Evolutionary conservation across 1,140 invertebrate genomes (phyloP).

Genomic region (Drosophila littoralis): DNA sequence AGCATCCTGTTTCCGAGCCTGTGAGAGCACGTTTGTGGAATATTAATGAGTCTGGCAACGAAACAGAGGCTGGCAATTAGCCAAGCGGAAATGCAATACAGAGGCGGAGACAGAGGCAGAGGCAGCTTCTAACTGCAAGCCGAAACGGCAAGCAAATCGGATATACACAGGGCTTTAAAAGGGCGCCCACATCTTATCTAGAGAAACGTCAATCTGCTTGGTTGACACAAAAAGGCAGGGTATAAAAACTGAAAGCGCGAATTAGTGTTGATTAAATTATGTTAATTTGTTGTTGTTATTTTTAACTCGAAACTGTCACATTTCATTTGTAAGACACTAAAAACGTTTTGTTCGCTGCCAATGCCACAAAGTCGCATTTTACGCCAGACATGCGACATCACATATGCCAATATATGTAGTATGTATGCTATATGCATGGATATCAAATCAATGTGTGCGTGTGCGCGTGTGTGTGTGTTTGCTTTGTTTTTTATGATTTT

Average conservation of each 20-base stretch:
- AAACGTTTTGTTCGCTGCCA: constrained; percentile 71
- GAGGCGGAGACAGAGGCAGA: background rate
- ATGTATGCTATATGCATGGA: constrained; percentile 14
- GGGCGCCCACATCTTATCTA: constrained; percentile 58
- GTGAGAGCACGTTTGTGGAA: constrained; percentile 30
- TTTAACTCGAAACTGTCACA: constrained; percentile 75
- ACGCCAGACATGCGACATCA: constrained; percentile 54
- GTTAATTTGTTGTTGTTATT: constrained; percentile 70
- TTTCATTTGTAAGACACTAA: constrained; percentile 78
- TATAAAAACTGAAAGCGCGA: constrained; percentile 60
- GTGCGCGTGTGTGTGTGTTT: constrained; percentile 4
- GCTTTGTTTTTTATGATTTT: constrained; percentile 65
- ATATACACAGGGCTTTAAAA: constrained; percentile 22
- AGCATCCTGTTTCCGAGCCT: constrained; percentile 76
- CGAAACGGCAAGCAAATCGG: constrained; percentile 4
- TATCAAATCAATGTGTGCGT: constrained; percentile 9
- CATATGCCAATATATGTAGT: constrained; percentile 36
- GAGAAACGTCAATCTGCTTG: constrained; percentile 49
- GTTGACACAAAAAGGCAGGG: constrained; percentile 1
- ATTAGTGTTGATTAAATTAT: constrained; percentile 81
- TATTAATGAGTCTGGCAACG: constrained; percentile 55
- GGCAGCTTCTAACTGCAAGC: background rate
- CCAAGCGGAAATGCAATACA: constrained; percentile 53
- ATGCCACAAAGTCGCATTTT: constrained; percentile 51
- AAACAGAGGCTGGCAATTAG: constrained; percentile 58